These are phyloP conservation scores for Cantharis rustica DNA, from an alignment of 2,888 invertebrate genomes.

Conservation along the genomic window DNA sequence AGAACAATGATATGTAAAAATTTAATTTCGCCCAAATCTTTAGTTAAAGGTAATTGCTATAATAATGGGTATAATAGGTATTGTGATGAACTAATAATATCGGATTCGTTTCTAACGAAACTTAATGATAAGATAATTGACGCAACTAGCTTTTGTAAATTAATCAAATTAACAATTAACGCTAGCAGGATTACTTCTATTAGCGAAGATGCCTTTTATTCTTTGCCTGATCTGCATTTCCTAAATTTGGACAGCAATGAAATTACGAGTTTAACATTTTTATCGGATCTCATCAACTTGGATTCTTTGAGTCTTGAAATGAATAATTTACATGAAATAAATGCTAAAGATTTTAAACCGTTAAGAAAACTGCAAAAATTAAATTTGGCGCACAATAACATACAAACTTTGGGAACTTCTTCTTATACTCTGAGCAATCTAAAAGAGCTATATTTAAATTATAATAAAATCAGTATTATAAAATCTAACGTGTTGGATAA, in stretches of 20 bases:
- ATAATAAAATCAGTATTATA: not conserved
- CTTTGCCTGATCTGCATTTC: not conserved
- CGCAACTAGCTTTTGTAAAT: not conserved
- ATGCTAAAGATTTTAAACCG: not conserved
- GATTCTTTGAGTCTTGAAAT: not conserved
- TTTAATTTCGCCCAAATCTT: not conserved
- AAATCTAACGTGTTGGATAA: not conserved
- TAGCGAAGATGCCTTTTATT: not conserved
- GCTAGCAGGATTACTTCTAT: not conserved
- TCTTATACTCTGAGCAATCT: not conserved
- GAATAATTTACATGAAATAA: not conserved
- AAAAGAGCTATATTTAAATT: not conserved
- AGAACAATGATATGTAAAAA: not conserved
- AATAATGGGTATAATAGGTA: fast-evolving
- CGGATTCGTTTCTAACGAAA: not conserved
- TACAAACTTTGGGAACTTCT: not conserved
- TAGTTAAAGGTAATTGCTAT: not conserved
- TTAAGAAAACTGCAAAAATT: not conserved
- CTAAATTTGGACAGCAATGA: not conserved
- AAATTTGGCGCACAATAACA: not conserved
- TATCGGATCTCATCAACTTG: not conserved
- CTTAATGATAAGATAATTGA: not conserved
- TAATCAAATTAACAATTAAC: not conserved
- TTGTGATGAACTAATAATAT: not conserved
- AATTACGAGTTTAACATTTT: not conserved